Conservation (phyloP, 2,797 vertebrate genomes). For the Halcyon leucocephala region DNA sequence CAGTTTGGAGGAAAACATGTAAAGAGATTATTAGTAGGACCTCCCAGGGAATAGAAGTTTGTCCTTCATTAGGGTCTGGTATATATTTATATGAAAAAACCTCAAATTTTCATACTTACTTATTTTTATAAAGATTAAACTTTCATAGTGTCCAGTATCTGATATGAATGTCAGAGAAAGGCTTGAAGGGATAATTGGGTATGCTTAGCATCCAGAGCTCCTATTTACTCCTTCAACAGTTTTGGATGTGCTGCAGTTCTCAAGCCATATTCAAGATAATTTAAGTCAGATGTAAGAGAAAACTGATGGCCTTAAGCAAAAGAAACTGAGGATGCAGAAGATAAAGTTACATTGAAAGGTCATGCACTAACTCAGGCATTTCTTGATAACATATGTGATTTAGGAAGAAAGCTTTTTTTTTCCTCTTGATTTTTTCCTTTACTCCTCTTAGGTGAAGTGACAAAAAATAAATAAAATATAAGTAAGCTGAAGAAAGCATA, state of each 20-base stretch:
- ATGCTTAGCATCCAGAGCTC: not conserved
- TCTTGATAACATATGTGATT: not conserved
- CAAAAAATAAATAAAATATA: not conserved
- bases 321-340: not conserved
- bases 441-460: not conserved
- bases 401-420: not conserved
- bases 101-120: not conserved
- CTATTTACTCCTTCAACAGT: not conserved
- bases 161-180: not conserved
- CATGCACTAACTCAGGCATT: accelerated
- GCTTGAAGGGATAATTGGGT: not conserved
- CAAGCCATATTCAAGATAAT: not conserved
- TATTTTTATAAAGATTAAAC: not conserved
- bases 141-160: not conserved
- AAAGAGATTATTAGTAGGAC: not conserved
- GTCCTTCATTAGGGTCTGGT: accelerated
- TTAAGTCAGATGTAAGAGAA: not conserved
- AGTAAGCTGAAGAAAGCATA: not conserved
- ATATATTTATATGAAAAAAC: not conserved
- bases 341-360: not conserved
- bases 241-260: not conserved
- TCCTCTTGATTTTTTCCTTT: not conserved
- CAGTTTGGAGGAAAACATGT: not conserved
- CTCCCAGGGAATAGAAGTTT: not conserved
- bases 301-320: not conserved